A percentile compares a stretch with the other conserved stretches of the same genome.
Conservation (phyloP, 2,888 invertebrate genomes). For the Harpalus rufipes region DNA sequence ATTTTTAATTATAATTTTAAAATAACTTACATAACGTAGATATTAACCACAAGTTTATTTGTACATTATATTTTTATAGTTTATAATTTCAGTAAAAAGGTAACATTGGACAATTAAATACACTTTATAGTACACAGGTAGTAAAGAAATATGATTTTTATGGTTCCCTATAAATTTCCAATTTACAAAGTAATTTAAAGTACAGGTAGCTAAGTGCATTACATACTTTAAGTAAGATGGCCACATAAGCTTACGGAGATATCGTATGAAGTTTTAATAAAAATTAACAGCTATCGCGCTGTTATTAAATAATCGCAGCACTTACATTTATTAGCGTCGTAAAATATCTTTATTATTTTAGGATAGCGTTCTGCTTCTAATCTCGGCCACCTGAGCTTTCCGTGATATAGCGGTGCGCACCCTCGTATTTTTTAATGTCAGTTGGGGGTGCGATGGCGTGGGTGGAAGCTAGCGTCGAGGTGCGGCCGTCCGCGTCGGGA, state of each 20-base stretch:
- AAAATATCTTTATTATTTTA: constrained; percentile 58
- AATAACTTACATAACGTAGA: no score
- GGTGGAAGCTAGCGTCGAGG: constrained; percentile 17
- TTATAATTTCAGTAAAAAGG: no score
- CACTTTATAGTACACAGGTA: background rate
- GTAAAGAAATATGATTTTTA: constrained; percentile 6
- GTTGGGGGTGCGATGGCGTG: constrained; percentile 30
- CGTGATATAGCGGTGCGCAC: constrained; percentile 56
- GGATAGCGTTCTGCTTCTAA: constrained; percentile 22
- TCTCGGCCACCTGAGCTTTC: constrained; percentile 56
- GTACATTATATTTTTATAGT: no score
- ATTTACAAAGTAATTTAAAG: constrained; percentile 37
- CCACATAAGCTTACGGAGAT: background rate
- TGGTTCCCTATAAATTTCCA: constrained; percentile 14
- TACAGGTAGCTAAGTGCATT: constrained; percentile 22
- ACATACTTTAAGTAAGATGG: background rate
- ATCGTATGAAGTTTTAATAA: constrained; percentile 45
- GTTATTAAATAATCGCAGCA: constrained; percentile 60
- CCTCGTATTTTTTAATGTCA: constrained; percentile 62
- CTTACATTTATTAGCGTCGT: constrained; percentile 60
- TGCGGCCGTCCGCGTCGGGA: constrained; percentile 12
- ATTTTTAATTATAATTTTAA: no score
- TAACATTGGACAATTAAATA: background rate
- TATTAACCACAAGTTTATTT: no score
- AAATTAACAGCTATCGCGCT: constrained; percentile 31